Conservation (phyloP, 2,113 vertebrate species). For the Pimephales promelas region DNA sequence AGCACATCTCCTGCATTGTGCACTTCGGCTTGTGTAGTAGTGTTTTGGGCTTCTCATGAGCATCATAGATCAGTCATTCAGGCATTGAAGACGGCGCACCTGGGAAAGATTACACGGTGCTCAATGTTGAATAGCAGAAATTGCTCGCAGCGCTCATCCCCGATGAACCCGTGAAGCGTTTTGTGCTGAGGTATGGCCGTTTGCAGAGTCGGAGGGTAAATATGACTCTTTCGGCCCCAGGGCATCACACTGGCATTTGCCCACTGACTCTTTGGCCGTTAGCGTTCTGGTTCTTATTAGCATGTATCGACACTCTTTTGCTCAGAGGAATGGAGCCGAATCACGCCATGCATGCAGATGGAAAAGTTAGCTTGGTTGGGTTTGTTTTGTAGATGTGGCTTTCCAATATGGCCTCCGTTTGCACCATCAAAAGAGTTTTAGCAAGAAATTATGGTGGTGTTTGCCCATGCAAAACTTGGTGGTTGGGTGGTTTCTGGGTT, state of each 20-base stretch:
- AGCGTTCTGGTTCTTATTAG: conserved; percentile 41
- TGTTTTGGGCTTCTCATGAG: not conserved
- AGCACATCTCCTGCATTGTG: conserved; percentile 12
- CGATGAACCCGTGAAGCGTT: not conserved
- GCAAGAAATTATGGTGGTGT: not conserved
- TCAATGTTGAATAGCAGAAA: not conserved
- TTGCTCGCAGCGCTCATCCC: not conserved
- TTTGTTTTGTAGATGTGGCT: not conserved
- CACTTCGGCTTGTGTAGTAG: not conserved
- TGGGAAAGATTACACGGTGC: conserved; percentile 21
- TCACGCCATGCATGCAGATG: conserved; percentile 32
- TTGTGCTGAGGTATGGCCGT: not conserved
- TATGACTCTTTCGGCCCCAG: conserved; percentile 27
- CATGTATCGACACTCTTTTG: conserved; percentile 41
- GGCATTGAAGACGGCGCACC: conserved; percentile 8
- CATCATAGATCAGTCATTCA: not conserved
- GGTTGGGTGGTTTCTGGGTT: not conserved
- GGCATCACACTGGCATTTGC: conserved; percentile 42
- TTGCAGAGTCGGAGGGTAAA: conserved; percentile 34
- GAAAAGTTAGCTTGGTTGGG: not conserved
- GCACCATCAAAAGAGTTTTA: not conserved
- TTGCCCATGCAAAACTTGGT: not conserved
- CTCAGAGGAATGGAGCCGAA: conserved; percentile 11
- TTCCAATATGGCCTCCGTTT: no score
- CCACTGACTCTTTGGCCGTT: conserved; percentile 20